Conservation (phyloP, 2,797 vertebrate species). For the Eidolon dupreanum region DNA sequence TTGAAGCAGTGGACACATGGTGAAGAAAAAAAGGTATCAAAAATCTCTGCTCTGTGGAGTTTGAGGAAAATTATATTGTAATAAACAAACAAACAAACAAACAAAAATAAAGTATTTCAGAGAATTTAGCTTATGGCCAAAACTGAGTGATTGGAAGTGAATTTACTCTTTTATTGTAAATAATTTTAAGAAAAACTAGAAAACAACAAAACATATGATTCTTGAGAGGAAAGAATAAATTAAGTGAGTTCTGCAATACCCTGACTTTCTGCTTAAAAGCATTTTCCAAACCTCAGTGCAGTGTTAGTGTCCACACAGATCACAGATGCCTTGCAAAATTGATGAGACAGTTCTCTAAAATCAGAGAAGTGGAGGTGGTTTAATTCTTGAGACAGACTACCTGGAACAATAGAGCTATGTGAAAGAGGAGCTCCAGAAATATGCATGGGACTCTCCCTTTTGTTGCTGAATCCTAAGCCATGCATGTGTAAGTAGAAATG, state of each 20-base stretch:
- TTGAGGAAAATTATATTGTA: not conserved
- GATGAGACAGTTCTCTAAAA: not conserved
- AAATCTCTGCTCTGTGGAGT: not conserved
- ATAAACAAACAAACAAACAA: not conserved
- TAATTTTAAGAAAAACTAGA: not conserved
- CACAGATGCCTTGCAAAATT: not conserved
- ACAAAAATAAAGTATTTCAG: not conserved
- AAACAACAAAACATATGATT: not conserved
- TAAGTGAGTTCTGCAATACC: not conserved
- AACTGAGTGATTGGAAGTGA: not conserved
- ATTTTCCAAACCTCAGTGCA: not conserved
- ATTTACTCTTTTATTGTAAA: not conserved
- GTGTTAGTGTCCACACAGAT: not conserved
- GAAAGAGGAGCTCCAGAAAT: not conserved
- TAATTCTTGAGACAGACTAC: not conserved
- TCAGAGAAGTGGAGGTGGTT: not conserved
- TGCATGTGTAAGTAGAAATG: not conserved
- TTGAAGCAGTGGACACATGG: not conserved
- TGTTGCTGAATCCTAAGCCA: not conserved
- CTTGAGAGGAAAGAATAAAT: not conserved
- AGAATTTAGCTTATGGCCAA: not conserved
- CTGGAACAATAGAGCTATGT: not conserved
- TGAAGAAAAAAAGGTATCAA: not conserved
- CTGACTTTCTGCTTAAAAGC: not conserved
- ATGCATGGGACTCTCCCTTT: fast-evolving